These are phyloP conservation scores for Mastomys coucha DNA, from an alignment of 2,113 vertebrate genomes.

Conservation along the genomic window DNA sequence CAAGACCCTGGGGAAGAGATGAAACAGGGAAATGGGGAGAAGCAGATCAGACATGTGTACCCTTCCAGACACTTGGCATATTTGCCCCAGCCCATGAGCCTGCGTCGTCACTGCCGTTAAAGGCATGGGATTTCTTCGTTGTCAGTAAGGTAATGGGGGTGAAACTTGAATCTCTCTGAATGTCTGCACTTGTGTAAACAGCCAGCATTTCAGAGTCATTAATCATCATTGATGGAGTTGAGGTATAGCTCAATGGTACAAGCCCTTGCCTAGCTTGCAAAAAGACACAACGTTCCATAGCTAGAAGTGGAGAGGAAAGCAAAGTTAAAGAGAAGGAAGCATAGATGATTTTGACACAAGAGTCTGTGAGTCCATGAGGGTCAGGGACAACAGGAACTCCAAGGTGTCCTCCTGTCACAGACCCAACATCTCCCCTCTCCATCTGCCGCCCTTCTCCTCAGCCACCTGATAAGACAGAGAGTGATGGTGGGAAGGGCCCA, in stretches of 20 bases:
- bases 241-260: background rate
- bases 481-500: fast-evolving
- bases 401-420: background rate
- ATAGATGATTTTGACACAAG: background rate
- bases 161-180: background rate
- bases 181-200: background rate
- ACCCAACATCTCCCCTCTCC: no score
- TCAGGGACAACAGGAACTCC: background rate
- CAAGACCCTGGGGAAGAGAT: background rate
- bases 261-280: background rate
- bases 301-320: background rate
- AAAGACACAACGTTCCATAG: background rate
- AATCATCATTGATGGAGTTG: background rate
- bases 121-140: background rate
- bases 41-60: background rate
- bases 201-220: background rate
- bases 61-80: background rate
- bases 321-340: background rate
- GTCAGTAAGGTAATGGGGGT: background rate
- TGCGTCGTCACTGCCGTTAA: background rate
- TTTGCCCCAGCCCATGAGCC: background rate
- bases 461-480: no score
- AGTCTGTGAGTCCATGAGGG: background rate
- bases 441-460: no score
- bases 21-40: background rate